Conservation (phyloP, 2,888 invertebrate genomes). For the Synergus japonicus region DNA sequence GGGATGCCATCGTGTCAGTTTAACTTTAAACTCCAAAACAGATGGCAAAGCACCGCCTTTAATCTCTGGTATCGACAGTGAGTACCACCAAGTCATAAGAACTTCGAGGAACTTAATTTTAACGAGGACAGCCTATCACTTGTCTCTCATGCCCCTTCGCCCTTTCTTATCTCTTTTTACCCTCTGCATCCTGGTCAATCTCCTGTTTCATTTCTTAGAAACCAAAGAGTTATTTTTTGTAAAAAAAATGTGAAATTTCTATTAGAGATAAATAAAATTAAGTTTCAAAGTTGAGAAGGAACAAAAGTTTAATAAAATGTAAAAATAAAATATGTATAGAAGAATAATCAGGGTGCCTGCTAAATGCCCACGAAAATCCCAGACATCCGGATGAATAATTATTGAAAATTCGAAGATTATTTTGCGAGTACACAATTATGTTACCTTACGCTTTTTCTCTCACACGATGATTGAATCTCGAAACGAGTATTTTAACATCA, state of each 20-base stretch:
- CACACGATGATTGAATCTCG: slow-evolving; percentile 20
- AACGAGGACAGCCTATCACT: slow-evolving; percentile 38
- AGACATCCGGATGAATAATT: no score
- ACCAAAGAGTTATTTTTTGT: neutral
- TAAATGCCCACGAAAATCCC: no score
- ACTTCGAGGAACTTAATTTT: slow-evolving; percentile 38
- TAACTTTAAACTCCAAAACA: slow-evolving; percentile 16
- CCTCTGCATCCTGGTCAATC: neutral
- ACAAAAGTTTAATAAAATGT: neutral
- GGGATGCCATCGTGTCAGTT: slow-evolving; percentile 1
- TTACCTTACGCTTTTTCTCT: neutral
- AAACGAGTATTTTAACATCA: slow-evolving; percentile 17
- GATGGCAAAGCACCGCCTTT: slow-evolving; percentile 36
- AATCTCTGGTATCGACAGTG: slow-evolving; percentile 36
- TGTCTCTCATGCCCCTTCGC: neutral
- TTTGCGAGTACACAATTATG: neutral
- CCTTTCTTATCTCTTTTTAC: slow-evolving; percentile 8
- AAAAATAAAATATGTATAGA: neutral
- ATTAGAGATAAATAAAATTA: neutral
- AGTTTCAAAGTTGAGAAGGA: neutral
- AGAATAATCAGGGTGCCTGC: neutral
- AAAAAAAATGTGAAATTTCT: neutral
- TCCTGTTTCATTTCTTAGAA: slow-evolving; percentile 9
- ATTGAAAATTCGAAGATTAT: no score
- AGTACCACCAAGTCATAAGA: slow-evolving; percentile 7